These are phyloP conservation scores for Campylorhamphus procurvoides DNA, from an alignment of 2,113 vertebrate species.

Conservation along the genomic window DNA sequence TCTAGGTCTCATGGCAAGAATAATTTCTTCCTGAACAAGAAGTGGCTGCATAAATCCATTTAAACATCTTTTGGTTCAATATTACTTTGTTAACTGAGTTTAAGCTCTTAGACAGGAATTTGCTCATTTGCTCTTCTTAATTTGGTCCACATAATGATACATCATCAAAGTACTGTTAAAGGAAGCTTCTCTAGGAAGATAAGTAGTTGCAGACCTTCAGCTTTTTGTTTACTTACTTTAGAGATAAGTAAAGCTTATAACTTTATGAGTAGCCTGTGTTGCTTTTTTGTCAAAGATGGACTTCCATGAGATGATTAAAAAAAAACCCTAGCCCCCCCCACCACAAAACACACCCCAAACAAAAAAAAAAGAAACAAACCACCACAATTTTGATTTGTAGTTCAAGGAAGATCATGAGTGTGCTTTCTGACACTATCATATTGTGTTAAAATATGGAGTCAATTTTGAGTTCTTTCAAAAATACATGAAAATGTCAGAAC, in stretches of 20 bases:
- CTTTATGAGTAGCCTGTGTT: not conserved
- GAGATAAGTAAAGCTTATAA: not conserved
- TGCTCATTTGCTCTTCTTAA: not conserved
- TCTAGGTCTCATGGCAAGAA: not conserved
- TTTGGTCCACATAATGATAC: not conserved
- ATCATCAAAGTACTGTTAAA: not conserved
- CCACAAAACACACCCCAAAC: not conserved
- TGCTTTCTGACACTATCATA: not conserved
- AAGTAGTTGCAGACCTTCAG: not conserved
- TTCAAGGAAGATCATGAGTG: not conserved
- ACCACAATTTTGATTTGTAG: not conserved
- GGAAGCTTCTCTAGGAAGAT: not conserved
- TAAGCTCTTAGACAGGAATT: not conserved
- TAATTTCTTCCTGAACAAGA: not conserved
- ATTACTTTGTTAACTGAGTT: not conserved
- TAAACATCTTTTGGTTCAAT: not conserved
- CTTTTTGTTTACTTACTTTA: not conserved
- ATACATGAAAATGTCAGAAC: accelerated
- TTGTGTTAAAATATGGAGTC: not conserved
- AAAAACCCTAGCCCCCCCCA: not conserved
- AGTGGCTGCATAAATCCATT: not conserved
- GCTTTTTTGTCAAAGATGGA: not conserved
- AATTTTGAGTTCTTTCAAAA: not conserved
- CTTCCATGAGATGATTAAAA: not conserved
- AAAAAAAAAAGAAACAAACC: not conserved